Evolutionary conservation across 2,797 vertebrate genomes (phyloP).

Genomic region (Scolopax rusticola): DNA sequence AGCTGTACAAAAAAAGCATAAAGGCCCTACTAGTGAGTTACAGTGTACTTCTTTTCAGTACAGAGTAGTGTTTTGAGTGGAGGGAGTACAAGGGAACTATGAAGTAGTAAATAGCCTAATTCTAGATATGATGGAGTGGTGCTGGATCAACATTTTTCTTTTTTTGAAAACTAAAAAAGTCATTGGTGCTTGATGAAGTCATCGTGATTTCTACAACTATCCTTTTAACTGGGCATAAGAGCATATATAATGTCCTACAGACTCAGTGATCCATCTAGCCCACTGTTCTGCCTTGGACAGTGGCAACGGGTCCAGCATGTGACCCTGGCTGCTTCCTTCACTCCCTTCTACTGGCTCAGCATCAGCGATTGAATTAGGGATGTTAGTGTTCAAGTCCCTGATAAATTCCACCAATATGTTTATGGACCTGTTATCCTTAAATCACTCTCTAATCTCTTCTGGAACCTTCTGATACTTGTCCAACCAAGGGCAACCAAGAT

Average conservation of each 20-base stretch:
- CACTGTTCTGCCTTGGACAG: background rate
- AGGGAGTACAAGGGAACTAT: background rate
- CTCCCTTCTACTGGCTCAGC: background rate
- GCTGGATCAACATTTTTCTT: background rate
- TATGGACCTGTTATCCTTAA: background rate
- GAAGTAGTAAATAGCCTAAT: background rate
- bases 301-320: background rate
- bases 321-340: background rate
- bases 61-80: background rate
- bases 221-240: background rate
- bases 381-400: background rate
- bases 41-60: background rate
- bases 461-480: background rate
- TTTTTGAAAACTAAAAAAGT: background rate
- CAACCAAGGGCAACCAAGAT: no score
- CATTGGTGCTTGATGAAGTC: background rate
- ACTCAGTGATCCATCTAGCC: background rate
- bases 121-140: background rate
- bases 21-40: background rate
- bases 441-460: background rate
- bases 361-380: background rate
- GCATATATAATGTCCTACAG: rapidly evolving
- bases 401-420: background rate
- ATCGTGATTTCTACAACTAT: background rate
- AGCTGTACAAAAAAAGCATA: background rate